Evolutionary conservation across 37 sponge, comb jelly and placozoan species (phyloP).

Genomic region (Chondrilla cf. caribensis): DNA sequence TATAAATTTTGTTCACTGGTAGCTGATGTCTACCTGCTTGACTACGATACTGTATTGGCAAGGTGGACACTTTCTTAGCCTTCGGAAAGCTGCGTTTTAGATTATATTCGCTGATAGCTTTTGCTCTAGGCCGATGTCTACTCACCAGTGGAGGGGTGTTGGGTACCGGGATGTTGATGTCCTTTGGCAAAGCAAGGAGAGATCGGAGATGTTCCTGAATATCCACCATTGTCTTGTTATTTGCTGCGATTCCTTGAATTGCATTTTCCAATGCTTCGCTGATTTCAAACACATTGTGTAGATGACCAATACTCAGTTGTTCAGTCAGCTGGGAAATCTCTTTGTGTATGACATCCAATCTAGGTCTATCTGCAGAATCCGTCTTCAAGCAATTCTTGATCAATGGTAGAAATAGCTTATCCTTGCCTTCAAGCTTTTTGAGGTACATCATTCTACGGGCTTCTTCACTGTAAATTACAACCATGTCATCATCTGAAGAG

Average conservation of each 20-base stretch:
- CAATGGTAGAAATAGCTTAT: conserved; percentile 1
- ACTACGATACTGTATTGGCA: too few species aligned
- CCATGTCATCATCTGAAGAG: neutral
- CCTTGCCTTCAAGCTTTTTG: neutral
- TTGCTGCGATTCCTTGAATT: neutral
- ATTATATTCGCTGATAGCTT: too few species aligned
- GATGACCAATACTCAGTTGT: too few species aligned
- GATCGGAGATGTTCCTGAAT: neutral
- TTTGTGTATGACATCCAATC: neutral
- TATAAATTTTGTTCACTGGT: too few species aligned
- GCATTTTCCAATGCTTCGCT: neutral
- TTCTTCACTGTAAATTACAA: neutral
- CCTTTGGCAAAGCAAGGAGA: too few species aligned
- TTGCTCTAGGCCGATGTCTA: too few species aligned
- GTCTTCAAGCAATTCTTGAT: neutral
- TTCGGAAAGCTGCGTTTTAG: too few species aligned
- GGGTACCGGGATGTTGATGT: too few species aligned
- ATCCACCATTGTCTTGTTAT: neutral
- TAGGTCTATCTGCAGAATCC: neutral
- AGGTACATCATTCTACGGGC: neutral
- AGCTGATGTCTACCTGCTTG: too few species aligned
- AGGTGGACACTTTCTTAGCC: too few species aligned
- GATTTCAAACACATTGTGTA: neutral
- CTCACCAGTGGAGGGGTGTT: too few species aligned
- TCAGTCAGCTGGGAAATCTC: neutral